Percentiles rank a stretch among this genome's conserved stretches.
phyloP scores from a whole-genome alignment of 2,888 invertebrate species.

The Sepiola atlantica region DNA sequence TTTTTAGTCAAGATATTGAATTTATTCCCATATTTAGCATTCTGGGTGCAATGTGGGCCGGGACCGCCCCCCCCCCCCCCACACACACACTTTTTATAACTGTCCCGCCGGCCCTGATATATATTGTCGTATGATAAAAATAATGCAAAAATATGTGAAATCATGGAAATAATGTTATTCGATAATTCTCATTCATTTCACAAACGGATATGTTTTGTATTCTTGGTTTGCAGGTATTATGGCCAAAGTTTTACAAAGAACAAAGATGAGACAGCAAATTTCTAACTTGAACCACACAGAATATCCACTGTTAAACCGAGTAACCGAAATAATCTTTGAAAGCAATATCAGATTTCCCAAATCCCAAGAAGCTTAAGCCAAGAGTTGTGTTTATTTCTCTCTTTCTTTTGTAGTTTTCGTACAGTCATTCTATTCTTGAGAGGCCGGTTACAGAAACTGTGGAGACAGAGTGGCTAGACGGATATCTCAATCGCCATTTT shows the following conservation, averaged over 20 bases:
- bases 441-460: neutral
- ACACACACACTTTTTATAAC: too few relatives aligned
- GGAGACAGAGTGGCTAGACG: neutral
- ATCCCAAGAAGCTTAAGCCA: neutral
- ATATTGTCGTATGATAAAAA: neutral
- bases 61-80: too few relatives aligned
- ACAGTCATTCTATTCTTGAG: neutral
- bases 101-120: too few relatives aligned
- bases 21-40: too few relatives aligned
- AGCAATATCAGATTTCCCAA: slow-evolving; percentile 1
- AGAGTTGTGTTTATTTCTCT: neutral
- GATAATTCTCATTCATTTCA: neutral
- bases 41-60: too few relatives aligned
- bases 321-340: slow-evolving; percentile 16
- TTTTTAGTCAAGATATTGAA: too few relatives aligned
- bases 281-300: neutral
- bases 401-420: neutral
- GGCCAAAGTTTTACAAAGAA: neutral
- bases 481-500: neutral
- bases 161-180: neutral
- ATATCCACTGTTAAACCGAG: neutral
- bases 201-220: neutral
- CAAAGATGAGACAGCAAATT: neutral
- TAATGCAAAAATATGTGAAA: neutral
- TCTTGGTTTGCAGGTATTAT: neutral